Percentiles rank a stretch among this genome's conserved stretches.
Evolutionary conservation across 2,113 vertebrate genomes (phyloP).

Genomic region (Oncorhynchus keta): DNA sequence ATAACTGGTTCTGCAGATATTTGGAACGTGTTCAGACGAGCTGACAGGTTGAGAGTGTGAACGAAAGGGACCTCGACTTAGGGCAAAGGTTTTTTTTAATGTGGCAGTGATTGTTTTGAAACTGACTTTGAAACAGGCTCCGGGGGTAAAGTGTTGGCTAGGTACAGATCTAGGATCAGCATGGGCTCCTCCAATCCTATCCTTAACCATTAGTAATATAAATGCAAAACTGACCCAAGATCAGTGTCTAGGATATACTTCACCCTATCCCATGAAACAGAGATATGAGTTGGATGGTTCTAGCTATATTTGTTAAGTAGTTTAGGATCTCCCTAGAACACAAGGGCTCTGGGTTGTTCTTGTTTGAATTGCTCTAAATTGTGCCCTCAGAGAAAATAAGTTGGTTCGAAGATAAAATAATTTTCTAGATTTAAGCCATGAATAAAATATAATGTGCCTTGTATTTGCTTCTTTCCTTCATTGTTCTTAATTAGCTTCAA

Average conservation of each 20-base stretch:
- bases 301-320: constrained; percentile 21
- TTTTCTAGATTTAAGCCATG: constrained; percentile 55
- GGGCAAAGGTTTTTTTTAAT: not conserved
- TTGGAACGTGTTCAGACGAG: constrained; percentile 65
- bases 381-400: constrained; percentile 57
- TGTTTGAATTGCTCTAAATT: constrained; percentile 51
- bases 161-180: no score
- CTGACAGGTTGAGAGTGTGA: constrained; percentile 41
- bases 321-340: constrained; percentile 25
- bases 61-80: constrained; percentile 23
- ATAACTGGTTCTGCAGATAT: constrained; percentile 66
- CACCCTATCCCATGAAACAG: no score
- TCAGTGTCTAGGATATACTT: no score
- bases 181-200: no score
- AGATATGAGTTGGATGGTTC: no score
- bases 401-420: constrained; percentile 46
- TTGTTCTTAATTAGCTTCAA: constrained; percentile 71
- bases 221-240: no score
- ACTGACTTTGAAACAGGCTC: not conserved
- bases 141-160: no score
- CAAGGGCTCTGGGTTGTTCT: constrained; percentile 46
- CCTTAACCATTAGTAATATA: no score
- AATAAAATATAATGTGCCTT: constrained; percentile 65
- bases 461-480: constrained; percentile 56
- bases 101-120: not conserved